A percentile compares a stretch with the other conserved stretches of the same genome.
phyloP scores from a whole-genome alignment of 1,140 invertebrate genomes.

The Caenorhabditis briggsae region DNA sequence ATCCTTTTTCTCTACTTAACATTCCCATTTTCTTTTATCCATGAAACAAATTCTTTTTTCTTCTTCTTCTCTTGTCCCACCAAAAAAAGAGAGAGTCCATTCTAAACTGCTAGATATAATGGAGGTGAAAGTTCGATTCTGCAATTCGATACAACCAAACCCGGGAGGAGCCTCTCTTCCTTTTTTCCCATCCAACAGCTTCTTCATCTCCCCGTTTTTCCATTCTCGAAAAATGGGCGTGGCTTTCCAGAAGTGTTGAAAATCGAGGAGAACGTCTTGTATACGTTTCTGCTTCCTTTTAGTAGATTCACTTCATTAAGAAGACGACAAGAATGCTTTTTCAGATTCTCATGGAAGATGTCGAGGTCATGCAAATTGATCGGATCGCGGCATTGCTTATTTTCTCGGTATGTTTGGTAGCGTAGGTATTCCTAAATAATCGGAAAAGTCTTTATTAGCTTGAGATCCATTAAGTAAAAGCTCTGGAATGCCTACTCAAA shows the following conservation, averaged over 20 bases:
- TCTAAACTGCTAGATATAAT: conserved; percentile 3
- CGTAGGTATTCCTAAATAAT: no score
- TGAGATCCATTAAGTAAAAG: no score
- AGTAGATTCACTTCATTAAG: neutral
- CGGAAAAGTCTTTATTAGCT: no score
- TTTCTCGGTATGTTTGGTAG: conserved; percentile 34
- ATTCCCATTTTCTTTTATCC: neutral
- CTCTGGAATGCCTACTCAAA: no score
- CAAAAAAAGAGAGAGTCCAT: neutral
- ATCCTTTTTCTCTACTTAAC: neutral
- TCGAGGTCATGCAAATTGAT: conserved; percentile 47
- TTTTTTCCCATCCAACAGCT: neutral
- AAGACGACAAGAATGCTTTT: neutral
- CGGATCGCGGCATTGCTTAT: conserved; percentile 48
- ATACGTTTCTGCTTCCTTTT: neutral
- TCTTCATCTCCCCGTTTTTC: neutral
- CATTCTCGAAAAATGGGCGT: conserved; percentile 6
- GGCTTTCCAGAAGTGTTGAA: neutral
- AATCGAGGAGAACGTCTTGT: neutral
- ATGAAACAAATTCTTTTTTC: neutral
- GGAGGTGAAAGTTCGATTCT: conserved; percentile 35
- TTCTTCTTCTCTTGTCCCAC: neutral
- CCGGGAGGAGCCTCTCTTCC: conserved; percentile 29
- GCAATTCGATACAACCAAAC: conserved; percentile 31
- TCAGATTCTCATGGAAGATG: conserved; percentile 55